These are phyloP conservation scores for Lepeophtheirus salmonis DNA, from an alignment of 1,140 invertebrate genomes.

Conservation along the genomic window DNA sequence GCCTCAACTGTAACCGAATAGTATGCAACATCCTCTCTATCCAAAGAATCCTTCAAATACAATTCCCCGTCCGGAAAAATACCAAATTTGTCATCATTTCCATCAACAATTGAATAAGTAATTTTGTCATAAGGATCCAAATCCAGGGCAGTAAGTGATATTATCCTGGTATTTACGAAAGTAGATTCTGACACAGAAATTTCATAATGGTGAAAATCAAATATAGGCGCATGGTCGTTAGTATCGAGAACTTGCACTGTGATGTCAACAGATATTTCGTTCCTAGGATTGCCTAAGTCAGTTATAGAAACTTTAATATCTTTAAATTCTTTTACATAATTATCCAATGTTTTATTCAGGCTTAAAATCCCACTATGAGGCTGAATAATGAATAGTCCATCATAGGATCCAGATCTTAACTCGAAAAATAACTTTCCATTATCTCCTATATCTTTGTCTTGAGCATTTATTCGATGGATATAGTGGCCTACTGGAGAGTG, in stretches of 20 bases:
- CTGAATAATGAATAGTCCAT: not conserved
- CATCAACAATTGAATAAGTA: slow-evolving; percentile 56
- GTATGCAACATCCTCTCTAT: slow-evolving; percentile 71
- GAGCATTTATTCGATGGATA: slow-evolving; percentile 60
- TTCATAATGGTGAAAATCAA: slow-evolving; percentile 75
- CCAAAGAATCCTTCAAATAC: slow-evolving; percentile 58
- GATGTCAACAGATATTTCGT: not conserved
- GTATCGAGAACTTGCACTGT: not conserved
- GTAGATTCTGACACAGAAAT: slow-evolving; percentile 73
- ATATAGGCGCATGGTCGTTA: slow-evolving; percentile 75
- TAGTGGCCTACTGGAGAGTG: slow-evolving; percentile 80
- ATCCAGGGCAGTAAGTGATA: slow-evolving; percentile 61
- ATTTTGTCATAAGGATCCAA: slow-evolving; percentile 59
- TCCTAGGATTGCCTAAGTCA: not conserved
- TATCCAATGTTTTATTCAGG: not conserved
- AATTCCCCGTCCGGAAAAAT: slow-evolving; percentile 74
- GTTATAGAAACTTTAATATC: not conserved
- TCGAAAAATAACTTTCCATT: slow-evolving; percentile 3
- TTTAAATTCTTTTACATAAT: not conserved
- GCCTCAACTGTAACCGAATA: slow-evolving; percentile 67
- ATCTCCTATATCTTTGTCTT: slow-evolving; percentile 44
- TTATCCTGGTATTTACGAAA: slow-evolving; percentile 68
- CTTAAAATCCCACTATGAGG: not conserved
- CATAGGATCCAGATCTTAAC: not conserved
- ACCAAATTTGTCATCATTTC: slow-evolving; percentile 67